Base-by-base conservation (phyloP, 64 coral and sea anemone genomes). In the Stylophora pistillata region DNA sequence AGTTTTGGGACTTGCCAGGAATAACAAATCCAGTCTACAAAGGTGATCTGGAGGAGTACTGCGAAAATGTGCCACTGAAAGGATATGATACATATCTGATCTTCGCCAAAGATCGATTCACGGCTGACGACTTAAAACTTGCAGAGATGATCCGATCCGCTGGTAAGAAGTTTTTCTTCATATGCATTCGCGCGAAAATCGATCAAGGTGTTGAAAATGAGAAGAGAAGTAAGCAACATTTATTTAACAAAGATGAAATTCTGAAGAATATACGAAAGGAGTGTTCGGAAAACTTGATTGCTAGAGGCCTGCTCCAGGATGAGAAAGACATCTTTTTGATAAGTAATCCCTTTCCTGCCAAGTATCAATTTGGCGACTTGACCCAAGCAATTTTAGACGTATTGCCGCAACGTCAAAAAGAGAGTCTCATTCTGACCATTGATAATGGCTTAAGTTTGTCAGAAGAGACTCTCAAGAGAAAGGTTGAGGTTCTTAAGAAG, bases 151-250 rank as follows among this genome's bases (percentile, higher is more conserved):
- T 82, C 0, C 0, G 21, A 82, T 60, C 79, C 11, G 1, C 25
- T 23, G 59, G 55, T 25, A 82, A 82, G 56, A 56, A 52, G 53
- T 82, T 58, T 57, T 82, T 82, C 55, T 82, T 82, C 13, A n/a
- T n/a, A n/a, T n/a, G n/a, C n/a, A 27, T 86, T 37, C 82, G 82
- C 31, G 41, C 82, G 10, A 86, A 10, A 71, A 86, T 86, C 30
- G 82, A 86, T 86, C 13, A 71, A 14, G 52, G 47, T 33, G 82
- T 71, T 30, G 0, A 4, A 37, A 55, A 30, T 16, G 82, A 29
- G 5, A 71, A 53, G 27, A 20, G 63, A 12, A 86, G 65, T 15
- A 26, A 16, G 0, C 5, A 16, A 16, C 16, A 64, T 34, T 68
- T 62, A 37, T 86, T 70, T 52, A 70, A 86, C 17, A 62, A 86